Conservation (phyloP, 2,113 vertebrate species). For the Hyla sarda region DNA sequence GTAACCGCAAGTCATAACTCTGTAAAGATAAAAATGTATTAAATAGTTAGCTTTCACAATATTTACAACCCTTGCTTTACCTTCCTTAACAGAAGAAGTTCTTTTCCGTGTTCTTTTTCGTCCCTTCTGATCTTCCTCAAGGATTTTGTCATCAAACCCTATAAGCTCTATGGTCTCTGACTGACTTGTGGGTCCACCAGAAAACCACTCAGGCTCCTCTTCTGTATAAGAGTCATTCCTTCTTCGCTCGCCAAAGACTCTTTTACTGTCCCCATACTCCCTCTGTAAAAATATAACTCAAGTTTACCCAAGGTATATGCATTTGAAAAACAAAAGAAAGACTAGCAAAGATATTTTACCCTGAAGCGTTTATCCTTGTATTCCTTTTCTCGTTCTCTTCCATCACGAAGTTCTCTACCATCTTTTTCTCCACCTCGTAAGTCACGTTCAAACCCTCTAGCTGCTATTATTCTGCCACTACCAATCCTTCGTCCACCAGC, state of each 20-base stretch:
- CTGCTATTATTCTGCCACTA: conserved; percentile 91
- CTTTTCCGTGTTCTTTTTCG: conserved; percentile 86
- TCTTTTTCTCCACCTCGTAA: conserved; percentile 83
- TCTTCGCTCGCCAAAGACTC: conserved; percentile 91
- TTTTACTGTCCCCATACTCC: conserved; percentile 92
- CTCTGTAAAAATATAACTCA: conserved; percentile 72
- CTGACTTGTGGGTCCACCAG: conserved; percentile 95
- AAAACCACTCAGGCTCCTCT: conserved; percentile 98
- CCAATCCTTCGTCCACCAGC: conserved; percentile 89
- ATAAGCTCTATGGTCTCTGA: conserved; percentile 98
- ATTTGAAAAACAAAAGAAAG: too few relatives aligned
- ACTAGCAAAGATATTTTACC: conserved; percentile 74
- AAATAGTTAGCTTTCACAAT: too few relatives aligned
- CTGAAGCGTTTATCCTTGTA: conserved; percentile 96
- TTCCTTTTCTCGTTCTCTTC: conserved; percentile 88
- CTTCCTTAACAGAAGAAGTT: conserved; percentile 87
- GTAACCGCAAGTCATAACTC: too few relatives aligned
- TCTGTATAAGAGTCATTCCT: conserved; percentile 96
- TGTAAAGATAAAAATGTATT: too few relatives aligned
- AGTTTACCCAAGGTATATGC: too few relatives aligned
- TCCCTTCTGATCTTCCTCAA: conserved; percentile 92
- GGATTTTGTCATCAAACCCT: conserved; percentile 94
- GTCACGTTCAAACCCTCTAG: conserved; percentile 90
- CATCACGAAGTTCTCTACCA: conserved; percentile 74
- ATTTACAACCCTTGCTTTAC: conserved; percentile 62